Evolutionary conservation across 37 sponge, comb jelly and placozoan genomes (phyloP).

Genomic region (Mnemiopsis leidyi): DNA sequence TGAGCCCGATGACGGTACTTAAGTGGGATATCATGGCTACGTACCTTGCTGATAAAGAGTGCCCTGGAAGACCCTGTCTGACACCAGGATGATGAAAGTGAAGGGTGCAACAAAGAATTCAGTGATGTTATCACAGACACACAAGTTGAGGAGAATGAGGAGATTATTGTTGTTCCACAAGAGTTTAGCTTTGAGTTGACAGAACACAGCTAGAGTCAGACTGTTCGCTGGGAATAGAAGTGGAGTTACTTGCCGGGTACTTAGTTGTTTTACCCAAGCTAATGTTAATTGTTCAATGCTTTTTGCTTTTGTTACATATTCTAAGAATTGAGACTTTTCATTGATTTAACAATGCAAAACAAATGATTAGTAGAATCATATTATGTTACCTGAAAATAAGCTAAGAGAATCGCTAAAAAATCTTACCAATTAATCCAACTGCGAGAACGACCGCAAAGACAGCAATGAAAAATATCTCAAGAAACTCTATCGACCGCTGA

Average conservation of each 20-base stretch:
- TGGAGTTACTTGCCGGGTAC: no score
- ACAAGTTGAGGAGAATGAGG: not conserved
- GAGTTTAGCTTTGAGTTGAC: not conserved
- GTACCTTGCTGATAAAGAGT: not conserved
- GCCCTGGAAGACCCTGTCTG: not conserved
- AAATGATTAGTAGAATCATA: no score
- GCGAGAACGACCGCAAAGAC: not conserved
- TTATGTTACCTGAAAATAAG: no score
- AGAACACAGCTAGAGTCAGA: constrained; percentile 3
- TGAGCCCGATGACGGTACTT: no score
- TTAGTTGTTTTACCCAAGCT: no score
- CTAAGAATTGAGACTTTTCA: no score
- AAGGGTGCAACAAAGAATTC: not conserved
- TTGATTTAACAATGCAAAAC: no score
- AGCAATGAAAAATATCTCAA: not conserved
- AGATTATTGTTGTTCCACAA: not conserved
- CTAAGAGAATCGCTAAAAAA: not conserved
- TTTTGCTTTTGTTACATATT: no score
- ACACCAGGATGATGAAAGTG: not conserved
- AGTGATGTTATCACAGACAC: constrained; percentile 6
- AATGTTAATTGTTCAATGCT: no score
- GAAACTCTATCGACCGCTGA: not conserved
- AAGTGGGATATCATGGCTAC: no score
- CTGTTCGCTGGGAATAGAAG: constrained; percentile 33
- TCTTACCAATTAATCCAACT: not conserved